Percentiles rank a stretch among this genome's conserved stretches.
Evolutionary conservation across 1,140 invertebrate species (phyloP).

Genomic region (Gryllus bimaculatus): DNA sequence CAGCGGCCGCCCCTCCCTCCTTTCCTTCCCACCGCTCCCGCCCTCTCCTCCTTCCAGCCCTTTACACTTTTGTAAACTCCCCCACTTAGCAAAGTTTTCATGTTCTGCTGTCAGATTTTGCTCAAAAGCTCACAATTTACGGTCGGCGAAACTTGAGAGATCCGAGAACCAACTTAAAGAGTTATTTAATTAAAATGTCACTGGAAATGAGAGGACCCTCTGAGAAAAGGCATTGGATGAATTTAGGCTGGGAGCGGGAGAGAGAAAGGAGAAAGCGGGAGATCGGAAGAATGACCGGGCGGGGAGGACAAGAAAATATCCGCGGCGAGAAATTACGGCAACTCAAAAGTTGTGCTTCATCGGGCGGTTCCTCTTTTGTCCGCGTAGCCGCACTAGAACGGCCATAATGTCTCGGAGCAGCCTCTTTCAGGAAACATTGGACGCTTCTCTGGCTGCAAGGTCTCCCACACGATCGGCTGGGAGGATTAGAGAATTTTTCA

Average conservation of each 20-base stretch:
- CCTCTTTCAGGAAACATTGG: no score
- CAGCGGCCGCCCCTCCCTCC: no score
- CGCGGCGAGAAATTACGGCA: no score
- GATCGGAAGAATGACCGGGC: not conserved
- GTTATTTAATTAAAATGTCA: slow-evolving; percentile 6
- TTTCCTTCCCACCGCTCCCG: not conserved
- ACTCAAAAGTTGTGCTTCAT: no score
- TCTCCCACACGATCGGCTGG: no score
- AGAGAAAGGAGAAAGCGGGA: not conserved
- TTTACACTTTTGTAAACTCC: slow-evolving; percentile 1
- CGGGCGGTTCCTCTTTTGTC: no score
- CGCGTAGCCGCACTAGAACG: no score
- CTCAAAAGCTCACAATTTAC: slow-evolving; percentile 4
- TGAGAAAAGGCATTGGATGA: no score
- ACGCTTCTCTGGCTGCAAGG: no score
- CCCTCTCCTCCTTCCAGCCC: not conserved
- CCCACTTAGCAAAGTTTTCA: slow-evolving; percentile 1
- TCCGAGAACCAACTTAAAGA: slow-evolving; percentile 4
- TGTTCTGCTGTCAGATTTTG: slow-evolving; percentile 4
- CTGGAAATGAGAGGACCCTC: not conserved
- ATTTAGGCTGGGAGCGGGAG: not conserved
- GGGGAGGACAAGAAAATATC: not conserved
- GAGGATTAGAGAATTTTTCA: no score
- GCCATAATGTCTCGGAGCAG: no score
- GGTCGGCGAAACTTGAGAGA: not conserved